A percentile compares a stretch with the other conserved stretches of the same genome.
phyloP scores from a whole-genome alignment of 2,888 invertebrate genomes.

The Metopia argyrocephala region DNA sequence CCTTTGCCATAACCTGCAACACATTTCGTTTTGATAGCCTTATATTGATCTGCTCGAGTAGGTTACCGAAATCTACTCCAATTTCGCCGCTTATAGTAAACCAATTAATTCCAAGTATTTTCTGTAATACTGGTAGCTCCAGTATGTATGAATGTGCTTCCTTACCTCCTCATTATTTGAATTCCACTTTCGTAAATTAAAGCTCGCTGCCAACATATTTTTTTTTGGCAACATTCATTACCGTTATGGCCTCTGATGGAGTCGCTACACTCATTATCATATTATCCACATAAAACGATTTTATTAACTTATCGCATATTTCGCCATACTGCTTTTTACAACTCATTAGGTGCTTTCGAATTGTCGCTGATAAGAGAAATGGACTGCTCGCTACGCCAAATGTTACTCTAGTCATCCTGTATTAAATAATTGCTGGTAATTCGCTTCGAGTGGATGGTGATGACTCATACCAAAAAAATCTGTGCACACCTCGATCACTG shows the following conservation, averaged over 20 bases:
- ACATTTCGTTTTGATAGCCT: slow-evolving; percentile 46
- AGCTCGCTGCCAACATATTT: too few relatives aligned
- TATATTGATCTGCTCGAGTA: slow-evolving; percentile 41
- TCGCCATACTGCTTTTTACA: slow-evolving; percentile 1
- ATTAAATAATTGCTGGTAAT: too few relatives aligned
- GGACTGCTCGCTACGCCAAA: slow-evolving; percentile 58
- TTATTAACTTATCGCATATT: slow-evolving; percentile 41
- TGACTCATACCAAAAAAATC: slow-evolving; percentile 64
- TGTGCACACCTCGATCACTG: slow-evolving; percentile 53
- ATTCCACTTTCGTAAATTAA: too few relatives aligned
- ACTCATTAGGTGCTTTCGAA: slow-evolving; percentile 44
- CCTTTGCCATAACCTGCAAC: slow-evolving; percentile 43
- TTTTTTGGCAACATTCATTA: too few relatives aligned
- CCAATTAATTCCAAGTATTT: slow-evolving; percentile 56
- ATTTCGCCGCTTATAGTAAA: slow-evolving; percentile 37
- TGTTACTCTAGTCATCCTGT: too few relatives aligned
- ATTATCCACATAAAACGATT: slow-evolving; percentile 12
- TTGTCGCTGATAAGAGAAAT: slow-evolving; percentile 55
- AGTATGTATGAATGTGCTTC: not conserved
- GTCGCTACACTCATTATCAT: too few relatives aligned
- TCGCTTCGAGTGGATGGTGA: too few relatives aligned
- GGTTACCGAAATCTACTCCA: slow-evolving; percentile 23
- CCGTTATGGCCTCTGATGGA: not conserved
- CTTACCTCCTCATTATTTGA: too few relatives aligned
- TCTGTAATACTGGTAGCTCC: slow-evolving; percentile 24